Percentiles rank a stretch among this genome's conserved stretches.
These are phyloP conservation scores for Ptychoptera contaminata DNA, from an alignment of 2,888 invertebrate species.

Conservation along the genomic window DNA sequence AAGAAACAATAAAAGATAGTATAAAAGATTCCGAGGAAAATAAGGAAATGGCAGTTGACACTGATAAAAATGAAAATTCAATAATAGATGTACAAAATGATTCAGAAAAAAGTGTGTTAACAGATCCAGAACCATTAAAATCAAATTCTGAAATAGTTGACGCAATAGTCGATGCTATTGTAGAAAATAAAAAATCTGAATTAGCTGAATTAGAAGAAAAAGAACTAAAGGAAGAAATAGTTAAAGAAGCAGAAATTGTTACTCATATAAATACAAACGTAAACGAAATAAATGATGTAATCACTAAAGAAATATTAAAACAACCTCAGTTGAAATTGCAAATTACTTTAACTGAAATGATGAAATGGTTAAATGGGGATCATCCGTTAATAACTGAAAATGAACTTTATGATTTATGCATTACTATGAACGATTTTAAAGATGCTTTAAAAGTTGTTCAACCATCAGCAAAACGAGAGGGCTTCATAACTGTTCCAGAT, in stretches of 20 bases:
- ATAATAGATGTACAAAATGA: slow-evolving; percentile 1
- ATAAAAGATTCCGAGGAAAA: slow-evolving; percentile 8
- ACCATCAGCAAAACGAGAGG: slow-evolving; percentile 90
- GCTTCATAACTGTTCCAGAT: slow-evolving; percentile 94
- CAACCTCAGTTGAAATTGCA: slow-evolving; percentile 6
- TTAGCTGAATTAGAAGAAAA: slow-evolving; percentile 6
- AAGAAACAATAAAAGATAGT: slow-evolving; percentile 15
- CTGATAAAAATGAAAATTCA: neutral
- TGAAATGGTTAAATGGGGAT: slow-evolving; percentile 49
- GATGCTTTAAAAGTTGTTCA: slow-evolving; percentile 67
- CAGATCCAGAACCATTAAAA: slow-evolving; percentile 7
- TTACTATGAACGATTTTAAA: slow-evolving; percentile 61
- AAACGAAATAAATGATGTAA: neutral
- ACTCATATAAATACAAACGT: slow-evolving; percentile 7
- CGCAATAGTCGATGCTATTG: slow-evolving; percentile 7
- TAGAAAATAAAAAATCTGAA: slow-evolving; percentile 13
- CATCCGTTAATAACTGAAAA: slow-evolving; percentile 43
- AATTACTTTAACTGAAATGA: slow-evolving; percentile 36
- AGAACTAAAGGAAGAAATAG: neutral
- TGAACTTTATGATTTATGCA: slow-evolving; percentile 45
- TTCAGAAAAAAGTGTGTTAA: slow-evolving; percentile 2
- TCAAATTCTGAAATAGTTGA: slow-evolving; percentile 8
- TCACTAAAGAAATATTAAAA: slow-evolving; percentile 3
- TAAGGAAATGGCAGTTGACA: neutral
- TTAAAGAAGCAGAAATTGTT: slow-evolving; percentile 2